These are phyloP conservation scores for Aphis gossypii DNA, from an alignment of 1,140 invertebrate species.

Conservation along the genomic window DNA sequence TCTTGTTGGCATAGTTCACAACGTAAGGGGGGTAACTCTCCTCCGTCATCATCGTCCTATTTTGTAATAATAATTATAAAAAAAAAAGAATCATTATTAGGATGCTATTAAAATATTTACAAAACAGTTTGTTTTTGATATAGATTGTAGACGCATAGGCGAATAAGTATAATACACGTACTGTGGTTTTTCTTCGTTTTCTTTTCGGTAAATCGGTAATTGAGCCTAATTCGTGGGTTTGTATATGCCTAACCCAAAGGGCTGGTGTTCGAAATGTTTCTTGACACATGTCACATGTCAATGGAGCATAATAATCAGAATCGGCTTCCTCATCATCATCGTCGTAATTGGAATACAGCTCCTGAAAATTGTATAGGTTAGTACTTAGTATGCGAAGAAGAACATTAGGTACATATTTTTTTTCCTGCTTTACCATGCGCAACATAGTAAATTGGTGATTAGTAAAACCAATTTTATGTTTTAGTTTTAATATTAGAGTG, in stretches of 20 bases:
- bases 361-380: conserved; percentile 41
- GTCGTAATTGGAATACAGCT: conserved; percentile 55
- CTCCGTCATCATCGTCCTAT: conserved; percentile 68
- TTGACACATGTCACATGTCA: conserved; percentile 82
- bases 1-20: conserved; percentile 84
- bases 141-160: background rate
- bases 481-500: background rate
- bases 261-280: conserved; percentile 82
- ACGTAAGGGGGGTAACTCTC: conserved; percentile 72
- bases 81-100: background rate
- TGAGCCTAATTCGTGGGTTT: conserved; percentile 64
- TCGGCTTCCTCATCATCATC: conserved; percentile 64
- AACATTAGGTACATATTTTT: background rate
- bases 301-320: conserved; percentile 69
- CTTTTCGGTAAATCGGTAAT: conserved; percentile 60
- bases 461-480: background rate
- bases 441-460: background rate
- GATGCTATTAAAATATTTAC: background rate
- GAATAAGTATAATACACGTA: background rate
- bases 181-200: conserved; percentile 59
- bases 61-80: conserved; percentile 61
- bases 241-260: conserved; percentile 81
- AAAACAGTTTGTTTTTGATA: background rate
- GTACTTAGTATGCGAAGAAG: background rate
- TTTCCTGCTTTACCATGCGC: background rate